Conservation (phyloP, 2,113 vertebrate species). For the Ginglymostoma cirratum region DNA sequence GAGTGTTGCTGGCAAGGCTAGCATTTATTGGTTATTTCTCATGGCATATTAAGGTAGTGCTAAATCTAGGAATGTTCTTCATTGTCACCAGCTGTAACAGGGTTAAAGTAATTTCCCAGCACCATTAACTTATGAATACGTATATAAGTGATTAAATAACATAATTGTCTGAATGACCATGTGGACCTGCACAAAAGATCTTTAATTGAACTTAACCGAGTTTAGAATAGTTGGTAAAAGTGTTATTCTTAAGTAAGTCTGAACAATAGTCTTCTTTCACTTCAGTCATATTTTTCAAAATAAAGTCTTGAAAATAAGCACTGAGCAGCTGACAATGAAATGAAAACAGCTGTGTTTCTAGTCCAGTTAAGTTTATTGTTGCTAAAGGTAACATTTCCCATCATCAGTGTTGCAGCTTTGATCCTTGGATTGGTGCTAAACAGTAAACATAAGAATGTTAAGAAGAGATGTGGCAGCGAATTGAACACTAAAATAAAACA, state of each 20-base stretch:
- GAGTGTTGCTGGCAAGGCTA: background rate
- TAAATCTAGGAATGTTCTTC: background rate
- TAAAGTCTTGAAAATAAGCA: background rate
- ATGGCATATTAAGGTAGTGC: background rate
- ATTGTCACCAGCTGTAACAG: background rate
- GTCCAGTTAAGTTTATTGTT: background rate
- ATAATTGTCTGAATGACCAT: background rate
- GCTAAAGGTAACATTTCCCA: background rate
- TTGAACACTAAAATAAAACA: no score
- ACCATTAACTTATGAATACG: no score
- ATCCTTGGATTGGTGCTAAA: background rate
- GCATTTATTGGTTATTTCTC: background rate
- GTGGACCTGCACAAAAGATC: background rate
- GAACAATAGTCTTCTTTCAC: background rate
- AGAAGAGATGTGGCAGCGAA: no score
- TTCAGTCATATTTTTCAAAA: conserved; percentile 7
- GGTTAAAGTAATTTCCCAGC: no score
- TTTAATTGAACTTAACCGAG: background rate
- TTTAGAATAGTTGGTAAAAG: background rate
- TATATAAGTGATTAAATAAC: background rate
- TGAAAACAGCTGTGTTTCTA: background rate
- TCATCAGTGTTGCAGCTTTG: background rate
- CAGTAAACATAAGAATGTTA: background rate
- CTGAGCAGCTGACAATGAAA: background rate
- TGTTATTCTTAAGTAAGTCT: background rate